A percentile compares a stretch with the other conserved stretches of the same genome.
phyloP scores from a whole-genome alignment of 1,140 invertebrate genomes.

The Drosophila trapezifrons region DNA sequence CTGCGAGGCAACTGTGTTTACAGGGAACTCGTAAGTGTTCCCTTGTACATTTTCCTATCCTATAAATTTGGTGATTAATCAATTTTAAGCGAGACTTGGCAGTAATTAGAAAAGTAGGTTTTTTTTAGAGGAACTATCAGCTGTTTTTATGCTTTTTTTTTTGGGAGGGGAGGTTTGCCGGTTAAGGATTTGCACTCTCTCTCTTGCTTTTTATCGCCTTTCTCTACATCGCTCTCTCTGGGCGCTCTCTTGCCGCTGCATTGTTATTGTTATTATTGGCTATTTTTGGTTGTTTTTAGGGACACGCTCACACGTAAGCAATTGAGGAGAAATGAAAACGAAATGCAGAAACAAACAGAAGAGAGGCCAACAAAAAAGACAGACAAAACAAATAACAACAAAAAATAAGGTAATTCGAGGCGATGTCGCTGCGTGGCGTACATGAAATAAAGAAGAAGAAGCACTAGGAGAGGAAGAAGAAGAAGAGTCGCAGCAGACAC shows the following conservation, averaged over 20 bases:
- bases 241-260: constrained; percentile 30
- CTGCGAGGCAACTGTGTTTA: too few species aligned
- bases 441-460: constrained; percentile 14
- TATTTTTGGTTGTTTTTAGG: constrained; percentile 42
- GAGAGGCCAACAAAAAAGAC: constrained; percentile 16
- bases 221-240: background rate
- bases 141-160: constrained; percentile 18
- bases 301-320: constrained; percentile 33
- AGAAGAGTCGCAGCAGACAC: constrained; percentile 31
- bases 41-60: too few species aligned
- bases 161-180: constrained; percentile 25
- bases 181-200: constrained; percentile 12
- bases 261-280: constrained; percentile 53
- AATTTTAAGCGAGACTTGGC: background rate
- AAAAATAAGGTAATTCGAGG: constrained; percentile 39
- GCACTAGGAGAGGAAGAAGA: constrained; percentile 21
- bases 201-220: background rate
- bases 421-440: constrained; percentile 51
- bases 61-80: background rate
- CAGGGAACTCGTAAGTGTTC: too few species aligned
- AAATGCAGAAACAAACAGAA: constrained; percentile 32
- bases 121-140: constrained; percentile 5
- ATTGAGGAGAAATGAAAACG: constrained; percentile 29
- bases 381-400: constrained; percentile 5
- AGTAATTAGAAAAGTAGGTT: background rate